Evolutionary conservation across 92 coral and sea anemone genomes (phyloP).

Genomic region (Siderastrea radians): DNA sequence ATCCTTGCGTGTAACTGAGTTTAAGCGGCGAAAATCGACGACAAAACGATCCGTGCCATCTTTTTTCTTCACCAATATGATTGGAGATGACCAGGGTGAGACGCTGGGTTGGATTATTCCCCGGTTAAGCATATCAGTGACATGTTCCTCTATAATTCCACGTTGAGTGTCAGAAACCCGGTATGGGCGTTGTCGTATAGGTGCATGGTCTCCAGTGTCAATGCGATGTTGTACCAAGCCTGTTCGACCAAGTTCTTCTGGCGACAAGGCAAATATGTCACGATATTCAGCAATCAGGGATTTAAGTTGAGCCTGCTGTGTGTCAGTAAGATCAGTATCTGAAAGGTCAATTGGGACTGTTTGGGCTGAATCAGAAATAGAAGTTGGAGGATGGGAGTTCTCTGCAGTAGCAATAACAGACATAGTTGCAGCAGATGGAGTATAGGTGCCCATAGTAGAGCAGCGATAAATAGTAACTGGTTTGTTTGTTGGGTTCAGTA

Average conservation of each 20-base stretch:
- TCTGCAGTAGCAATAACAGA: constrained; percentile 18
- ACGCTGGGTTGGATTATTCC: constrained; percentile 72
- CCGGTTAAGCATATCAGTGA: too few relatives aligned
- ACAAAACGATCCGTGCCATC: constrained; percentile 58
- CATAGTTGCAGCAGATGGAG: constrained; percentile 21
- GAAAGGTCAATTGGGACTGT: constrained; percentile 44
- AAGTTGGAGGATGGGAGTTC: background rate
- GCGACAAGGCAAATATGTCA: constrained; percentile 43
- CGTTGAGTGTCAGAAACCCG: constrained; percentile 70
- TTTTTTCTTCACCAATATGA: constrained; percentile 73
- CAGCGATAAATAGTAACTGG: constrained; percentile 42
- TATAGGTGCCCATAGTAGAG: constrained; percentile 48
- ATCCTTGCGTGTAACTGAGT: constrained; percentile 42
- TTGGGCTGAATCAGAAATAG: background rate
- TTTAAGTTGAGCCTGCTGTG: constrained; percentile 33
- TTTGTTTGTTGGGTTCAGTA: constrained; percentile 57
- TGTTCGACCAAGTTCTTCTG: constrained; percentile 70
- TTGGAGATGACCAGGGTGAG: constrained; percentile 74
- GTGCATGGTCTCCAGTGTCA: constrained; percentile 50
- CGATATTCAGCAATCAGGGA: constrained; percentile 24
- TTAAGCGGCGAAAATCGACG: constrained; percentile 63
- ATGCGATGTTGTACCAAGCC: constrained; percentile 62
- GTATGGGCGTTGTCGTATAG: constrained; percentile 70
- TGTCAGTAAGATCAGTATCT: constrained; percentile 21
- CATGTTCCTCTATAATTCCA: constrained; percentile 26